A percentile compares a stretch with the other conserved stretches of the same genome.
phyloP scores from a whole-genome alignment of 2,888 invertebrate genomes.

The Octodonta nipae region DNA sequence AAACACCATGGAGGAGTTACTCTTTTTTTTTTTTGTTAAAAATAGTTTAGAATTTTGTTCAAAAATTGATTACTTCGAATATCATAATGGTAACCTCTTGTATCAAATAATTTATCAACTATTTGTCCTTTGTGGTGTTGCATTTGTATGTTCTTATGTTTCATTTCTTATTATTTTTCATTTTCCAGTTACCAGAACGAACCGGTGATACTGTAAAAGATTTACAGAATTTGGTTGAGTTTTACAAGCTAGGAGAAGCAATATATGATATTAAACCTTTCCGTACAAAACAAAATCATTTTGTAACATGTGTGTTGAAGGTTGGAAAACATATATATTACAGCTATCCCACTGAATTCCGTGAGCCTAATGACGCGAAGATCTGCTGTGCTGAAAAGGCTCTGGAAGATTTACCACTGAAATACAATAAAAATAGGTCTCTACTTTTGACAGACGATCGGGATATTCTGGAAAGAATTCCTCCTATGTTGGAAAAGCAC shows the following conservation, averaged over 20 bases:
- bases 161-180: slow-evolving; percentile 5
- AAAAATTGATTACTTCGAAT: too few relatives aligned
- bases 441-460: slow-evolving; percentile 23
- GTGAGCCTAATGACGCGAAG: slow-evolving; percentile 30
- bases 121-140: too few relatives aligned
- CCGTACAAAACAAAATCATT: slow-evolving; percentile 6
- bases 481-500: slow-evolving; percentile 35
- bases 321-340: slow-evolving; percentile 29
- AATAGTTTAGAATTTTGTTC: background rate
- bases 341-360: slow-evolving; percentile 38
- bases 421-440: slow-evolving; percentile 21
- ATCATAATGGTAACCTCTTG: too few relatives aligned
- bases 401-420: slow-evolving; percentile 27
- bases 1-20: too few relatives aligned
- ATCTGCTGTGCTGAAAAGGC: slow-evolving; percentile 34
- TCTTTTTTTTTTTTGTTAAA: background rate
- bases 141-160: background rate
- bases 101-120: too few relatives aligned
- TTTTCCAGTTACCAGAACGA: slow-evolving; percentile 12
- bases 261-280: slow-evolving; percentile 13
- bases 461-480: slow-evolving; percentile 29
- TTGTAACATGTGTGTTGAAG: slow-evolving; percentile 17
- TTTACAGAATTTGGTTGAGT: slow-evolving; percentile 22
- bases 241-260: slow-evolving; percentile 24
- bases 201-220: slow-evolving; percentile 24